Evolutionary conservation across 2,113 vertebrate species (phyloP), one percentile per base, ranked within the genome.

Genomic region (Strix aluco): DNA sequence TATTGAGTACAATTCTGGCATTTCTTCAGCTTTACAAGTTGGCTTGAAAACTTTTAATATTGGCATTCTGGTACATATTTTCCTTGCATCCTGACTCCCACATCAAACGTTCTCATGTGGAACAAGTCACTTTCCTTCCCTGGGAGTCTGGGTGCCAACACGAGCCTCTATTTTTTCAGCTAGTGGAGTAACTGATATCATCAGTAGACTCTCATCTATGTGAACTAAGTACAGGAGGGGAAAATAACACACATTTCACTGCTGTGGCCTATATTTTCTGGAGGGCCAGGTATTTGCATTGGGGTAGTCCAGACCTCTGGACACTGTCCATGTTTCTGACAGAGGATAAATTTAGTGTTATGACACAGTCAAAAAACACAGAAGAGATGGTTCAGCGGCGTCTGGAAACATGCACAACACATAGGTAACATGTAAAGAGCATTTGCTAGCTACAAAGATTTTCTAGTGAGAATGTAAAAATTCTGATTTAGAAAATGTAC

Each of bases 101-200:
- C 13, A 69, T 21, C 19, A 17, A 44, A 52, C 20, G 47, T 15
- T 14, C 27, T 44, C 15, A 42, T 11, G 2, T 32, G 17, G 36
- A 81, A 36, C 4, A 81, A 74, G 11, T 11, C 16, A 10, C 3
- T 26, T 61, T 84, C 42, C n/a, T 75, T 81, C 52, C 8, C 29
- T 42, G 38, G 19, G 15, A 78, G 20, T 9, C 22, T 46, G 18
- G 25, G 16, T 65, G 20, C 13, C 26, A 51, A 34, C 26, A 61
- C 0, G 1, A 71, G 9, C 7, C 5, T 74, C 44, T 36, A 6
- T 18, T 83, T 21, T 66, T 74, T 86, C 25, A 70, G 17, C 9
- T 73, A 26, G 58, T 2, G 1, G 38, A n/a, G 21, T 51, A 81
- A 59, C 5, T 32, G 29, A 5, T 57, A 88, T 3, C 0, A 0